Conservation (phyloP, 2,888 invertebrate species). For the Mimumesa dahlbomi region DNA sequence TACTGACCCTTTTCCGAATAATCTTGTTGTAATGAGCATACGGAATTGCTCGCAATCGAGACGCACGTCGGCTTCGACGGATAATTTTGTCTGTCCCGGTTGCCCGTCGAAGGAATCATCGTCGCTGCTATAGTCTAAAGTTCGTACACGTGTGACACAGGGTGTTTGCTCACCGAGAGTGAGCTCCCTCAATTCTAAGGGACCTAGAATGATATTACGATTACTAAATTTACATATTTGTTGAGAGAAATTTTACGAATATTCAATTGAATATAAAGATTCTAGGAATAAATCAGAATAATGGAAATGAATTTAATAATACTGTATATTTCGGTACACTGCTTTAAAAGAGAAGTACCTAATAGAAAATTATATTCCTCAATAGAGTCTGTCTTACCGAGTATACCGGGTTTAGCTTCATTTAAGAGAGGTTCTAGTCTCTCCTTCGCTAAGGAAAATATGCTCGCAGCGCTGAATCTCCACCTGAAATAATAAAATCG, state of each 20-base stretch:
- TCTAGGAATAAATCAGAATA: too few species aligned
- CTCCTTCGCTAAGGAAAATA: conserved; percentile 81
- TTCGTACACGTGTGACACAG: conserved; percentile 75
- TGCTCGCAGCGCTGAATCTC: conserved; percentile 78
- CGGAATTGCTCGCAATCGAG: conserved; percentile 81
- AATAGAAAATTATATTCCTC: too few species aligned
- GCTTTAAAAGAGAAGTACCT: too few species aligned
- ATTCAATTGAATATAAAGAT: too few species aligned
- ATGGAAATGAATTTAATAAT: too few species aligned
- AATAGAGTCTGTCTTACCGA: conserved; percentile 75
- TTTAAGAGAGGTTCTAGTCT: conserved; percentile 81
- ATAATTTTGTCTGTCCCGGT: conserved; percentile 75
- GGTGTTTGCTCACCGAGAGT: conserved; percentile 80
- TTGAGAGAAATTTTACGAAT: too few species aligned
- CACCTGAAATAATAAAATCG: conserved; percentile 68
- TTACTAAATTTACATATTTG: conserved; percentile 11
- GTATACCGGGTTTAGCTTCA: conserved; percentile 81
- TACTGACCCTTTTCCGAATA: conserved; percentile 79
- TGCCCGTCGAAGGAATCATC: conserved; percentile 57
- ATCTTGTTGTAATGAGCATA: conserved; percentile 80
- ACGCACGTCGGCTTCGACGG: conserved; percentile 80
- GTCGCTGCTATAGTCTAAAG: conserved; percentile 70
- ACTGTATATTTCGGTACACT: too few species aligned
- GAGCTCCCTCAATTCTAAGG: conserved; percentile 80
- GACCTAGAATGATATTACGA: too few species aligned